Evolutionary conservation across 2,113 vertebrate species (phyloP).

Genomic region (Enhydra lutris): DNA sequence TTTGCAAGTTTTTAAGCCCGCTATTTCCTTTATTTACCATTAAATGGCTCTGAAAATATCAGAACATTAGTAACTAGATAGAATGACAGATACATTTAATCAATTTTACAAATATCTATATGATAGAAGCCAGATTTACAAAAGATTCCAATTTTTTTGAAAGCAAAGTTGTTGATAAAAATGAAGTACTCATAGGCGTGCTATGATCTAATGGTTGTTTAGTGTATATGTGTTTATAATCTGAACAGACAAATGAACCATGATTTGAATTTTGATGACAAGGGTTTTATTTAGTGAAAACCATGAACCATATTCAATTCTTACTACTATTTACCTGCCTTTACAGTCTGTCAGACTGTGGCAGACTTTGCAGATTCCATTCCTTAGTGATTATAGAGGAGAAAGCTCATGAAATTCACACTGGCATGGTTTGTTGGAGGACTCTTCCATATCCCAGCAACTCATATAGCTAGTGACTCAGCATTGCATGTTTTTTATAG

Average conservation of each 20-base stretch:
- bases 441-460: background rate
- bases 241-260: conserved; percentile 7
- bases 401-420: background rate
- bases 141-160: background rate
- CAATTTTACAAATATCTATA: background rate
- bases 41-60: background rate
- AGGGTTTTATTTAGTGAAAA: conserved; percentile 1
- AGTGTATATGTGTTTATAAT: background rate
- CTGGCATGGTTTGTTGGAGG: background rate
- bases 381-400: background rate
- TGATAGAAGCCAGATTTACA: background rate
- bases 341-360: background rate
- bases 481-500: background rate
- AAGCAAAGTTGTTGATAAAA: conserved; percentile 3
- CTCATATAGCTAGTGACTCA: background rate
- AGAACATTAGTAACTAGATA: background rate
- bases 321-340: background rate
- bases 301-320: background rate
- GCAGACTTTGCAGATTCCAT: background rate
- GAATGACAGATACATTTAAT: background rate
- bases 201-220: background rate
- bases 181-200: background rate
- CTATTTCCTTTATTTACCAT: background rate
- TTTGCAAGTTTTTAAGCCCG: background rate
- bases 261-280: background rate